Evolutionary conservation across 2,113 vertebrate species (phyloP).

Genomic region (Crotalus tigris): DNA sequence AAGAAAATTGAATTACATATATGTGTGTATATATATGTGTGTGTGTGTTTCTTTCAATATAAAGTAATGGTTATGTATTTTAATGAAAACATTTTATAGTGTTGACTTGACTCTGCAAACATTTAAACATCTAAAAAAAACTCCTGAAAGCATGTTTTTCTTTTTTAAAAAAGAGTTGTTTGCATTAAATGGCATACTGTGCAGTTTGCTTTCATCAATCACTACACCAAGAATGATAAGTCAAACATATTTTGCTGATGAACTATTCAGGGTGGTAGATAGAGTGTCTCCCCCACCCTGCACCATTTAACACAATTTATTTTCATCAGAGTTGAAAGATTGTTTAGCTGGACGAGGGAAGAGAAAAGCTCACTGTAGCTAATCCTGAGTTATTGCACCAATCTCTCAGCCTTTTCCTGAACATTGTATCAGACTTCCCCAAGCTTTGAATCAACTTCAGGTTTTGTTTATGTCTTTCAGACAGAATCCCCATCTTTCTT

Average conservation of each 20-base stretch:
- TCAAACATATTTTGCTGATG: constrained; percentile 40
- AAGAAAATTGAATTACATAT: accelerated
- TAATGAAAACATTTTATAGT: not conserved
- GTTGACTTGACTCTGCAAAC: not conserved
- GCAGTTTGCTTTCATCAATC: constrained; percentile 47
- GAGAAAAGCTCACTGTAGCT: constrained; percentile 55
- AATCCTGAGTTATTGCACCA: constrained; percentile 61
- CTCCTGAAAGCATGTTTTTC: not conserved
- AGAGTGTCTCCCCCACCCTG: constrained; percentile 10
- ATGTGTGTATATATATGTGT: not conserved
- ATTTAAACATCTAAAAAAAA: constrained; percentile 19
- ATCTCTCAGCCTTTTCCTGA: constrained; percentile 62
- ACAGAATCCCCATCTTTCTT: constrained; percentile 60
- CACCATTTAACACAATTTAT: constrained; percentile 59
- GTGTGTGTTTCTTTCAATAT: not conserved
- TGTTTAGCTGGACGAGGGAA: constrained; percentile 59
- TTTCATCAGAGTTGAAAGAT: constrained; percentile 57
- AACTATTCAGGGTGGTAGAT: constrained; percentile 42
- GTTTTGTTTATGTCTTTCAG: constrained; percentile 65
- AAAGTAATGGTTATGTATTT: not conserved
- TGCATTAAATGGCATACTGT: constrained; percentile 37
- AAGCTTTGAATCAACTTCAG: constrained; percentile 46
- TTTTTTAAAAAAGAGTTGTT: constrained; percentile 37
- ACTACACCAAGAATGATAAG: constrained; percentile 41
- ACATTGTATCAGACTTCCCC: constrained; percentile 46